Evolutionary conservation across 2,888 invertebrate species (phyloP), one percentile per base, ranked within the genome.

Genomic region (Carterocephalus palaemon): DNA sequence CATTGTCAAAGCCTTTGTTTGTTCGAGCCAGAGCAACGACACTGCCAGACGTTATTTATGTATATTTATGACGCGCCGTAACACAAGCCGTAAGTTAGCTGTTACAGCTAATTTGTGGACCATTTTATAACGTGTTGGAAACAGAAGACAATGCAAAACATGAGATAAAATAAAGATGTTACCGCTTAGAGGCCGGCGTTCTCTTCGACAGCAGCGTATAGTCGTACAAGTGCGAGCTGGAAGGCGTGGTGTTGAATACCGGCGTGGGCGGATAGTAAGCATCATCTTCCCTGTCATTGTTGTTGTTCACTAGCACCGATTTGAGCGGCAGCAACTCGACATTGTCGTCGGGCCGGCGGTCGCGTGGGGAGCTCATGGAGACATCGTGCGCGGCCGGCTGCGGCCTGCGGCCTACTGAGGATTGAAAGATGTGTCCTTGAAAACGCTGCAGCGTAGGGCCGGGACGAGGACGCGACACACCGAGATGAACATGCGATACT

Each of bases 161-260:
- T 3, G 37, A 23, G 26, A 33, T 28, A 13, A 8, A 38, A n/a
- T n/a, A n/a, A n/a, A n/a, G n/a, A n/a, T n/a, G n/a, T n/a, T 69
- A 86, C 87, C 85, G 74, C 70, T 88, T 88, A 1, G 86, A 87
- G 42, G 85, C 87, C 74, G 86, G 86, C 51, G 87, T 85, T 54
- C 88, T 67, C 56, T 88, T 88, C 23, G 87, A 87, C 42, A 87
- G 70, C 51, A 86, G 60, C 32, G 82, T 76, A 53, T 88, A 87
- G 23, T 88, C 87, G 56, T 74, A 65, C 16, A 75, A 60, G 50
- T 75, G 83, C 1, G 84, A 75, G 17, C 71, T 75, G 33, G 85
- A 81, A 0, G 84, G 82, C 47, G 75, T 73, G 41, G 67, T 72
- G 52, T 68, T 71, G 53, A 72, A 68, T 24, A 67, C 65, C 36